These are phyloP conservation scores for Andrena fulva DNA, from an alignment of 2,888 invertebrate species.

Conservation along the genomic window DNA sequence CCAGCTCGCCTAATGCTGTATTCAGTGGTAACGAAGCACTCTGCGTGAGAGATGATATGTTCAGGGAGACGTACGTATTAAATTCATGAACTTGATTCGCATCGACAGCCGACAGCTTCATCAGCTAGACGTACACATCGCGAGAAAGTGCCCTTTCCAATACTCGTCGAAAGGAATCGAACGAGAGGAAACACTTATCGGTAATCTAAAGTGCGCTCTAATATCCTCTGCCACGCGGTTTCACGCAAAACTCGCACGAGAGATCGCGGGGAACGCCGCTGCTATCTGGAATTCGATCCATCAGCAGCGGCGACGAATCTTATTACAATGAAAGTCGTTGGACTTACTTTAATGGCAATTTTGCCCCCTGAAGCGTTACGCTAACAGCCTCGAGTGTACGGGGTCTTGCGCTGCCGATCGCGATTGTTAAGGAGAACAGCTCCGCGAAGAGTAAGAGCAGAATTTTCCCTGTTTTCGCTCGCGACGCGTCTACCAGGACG, in stretches of 20 bases:
- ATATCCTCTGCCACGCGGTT: background rate
- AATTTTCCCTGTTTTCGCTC: constrained; percentile 72
- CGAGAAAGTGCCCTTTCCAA: constrained; percentile 45
- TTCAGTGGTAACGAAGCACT: background rate
- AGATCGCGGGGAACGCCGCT: background rate
- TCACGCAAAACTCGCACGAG: constrained; percentile 10
- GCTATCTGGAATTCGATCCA: constrained; percentile 10
- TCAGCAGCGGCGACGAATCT: background rate
- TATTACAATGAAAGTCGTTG: constrained; percentile 6
- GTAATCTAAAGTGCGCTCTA: background rate
- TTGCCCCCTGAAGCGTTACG: background rate
- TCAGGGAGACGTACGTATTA: no score
- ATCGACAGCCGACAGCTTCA: background rate
- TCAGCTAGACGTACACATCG: background rate
- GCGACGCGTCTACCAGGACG: constrained; percentile 38
- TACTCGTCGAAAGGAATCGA: constrained; percentile 1
- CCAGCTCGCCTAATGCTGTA: no score
- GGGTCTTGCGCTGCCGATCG: constrained; percentile 14
- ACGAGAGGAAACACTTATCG: constrained; percentile 11
- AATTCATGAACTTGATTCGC: background rate
- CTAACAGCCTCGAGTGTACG: background rate
- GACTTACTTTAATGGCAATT: background rate
- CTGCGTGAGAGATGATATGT: background rate
- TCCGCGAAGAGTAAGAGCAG: constrained; percentile 70
- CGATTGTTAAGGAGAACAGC: constrained; percentile 40